These are phyloP conservation scores for Ptychoptera contaminata DNA, from an alignment of 2,888 invertebrate genomes.

Conservation along the genomic window DNA sequence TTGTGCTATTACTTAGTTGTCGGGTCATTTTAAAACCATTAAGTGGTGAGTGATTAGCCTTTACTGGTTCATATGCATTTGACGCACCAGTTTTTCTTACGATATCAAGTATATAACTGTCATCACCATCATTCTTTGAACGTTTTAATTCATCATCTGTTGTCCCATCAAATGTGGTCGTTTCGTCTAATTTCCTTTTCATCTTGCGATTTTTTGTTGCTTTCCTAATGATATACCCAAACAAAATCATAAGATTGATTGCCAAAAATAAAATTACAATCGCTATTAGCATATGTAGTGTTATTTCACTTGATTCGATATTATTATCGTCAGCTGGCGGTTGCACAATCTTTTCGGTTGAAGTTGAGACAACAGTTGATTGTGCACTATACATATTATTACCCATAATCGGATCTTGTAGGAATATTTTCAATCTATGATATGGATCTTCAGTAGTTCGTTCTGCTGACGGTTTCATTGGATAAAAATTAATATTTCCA, in stretches of 20 bases:
- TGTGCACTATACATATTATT: conserved; percentile 27
- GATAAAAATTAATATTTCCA: conserved; percentile 23
- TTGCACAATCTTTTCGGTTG: conserved; percentile 16
- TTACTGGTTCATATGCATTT: conserved; percentile 33
- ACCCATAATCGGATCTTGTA: conserved; percentile 20
- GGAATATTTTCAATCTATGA: conserved; percentile 22
- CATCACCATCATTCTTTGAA: conserved; percentile 26
- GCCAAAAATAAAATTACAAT: conserved; percentile 55
- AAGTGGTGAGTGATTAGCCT: conserved; percentile 28
- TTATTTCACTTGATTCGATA: neutral
- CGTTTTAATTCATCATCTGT: conserved; percentile 29
- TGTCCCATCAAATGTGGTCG: conserved; percentile 22
- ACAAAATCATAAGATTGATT: conserved; percentile 41
- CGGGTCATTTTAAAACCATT: conserved; percentile 48
- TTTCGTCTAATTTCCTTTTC: conserved; percentile 7
- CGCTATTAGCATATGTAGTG: conserved; percentile 40
- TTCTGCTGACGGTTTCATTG: neutral
- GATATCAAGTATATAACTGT: conserved; percentile 26
- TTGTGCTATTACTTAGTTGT: conserved; percentile 62
- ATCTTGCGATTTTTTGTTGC: conserved; percentile 2
- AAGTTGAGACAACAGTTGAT: conserved; percentile 25
- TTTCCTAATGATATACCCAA: conserved; percentile 7
- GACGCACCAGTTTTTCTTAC: conserved; percentile 16
- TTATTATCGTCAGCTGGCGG: neutral
- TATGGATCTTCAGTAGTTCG: conserved; percentile 20